phyloP scores from a whole-genome alignment of 37 sponge, comb jelly and placozoan species.

The Aphrocallistes beatrix region DNA sequence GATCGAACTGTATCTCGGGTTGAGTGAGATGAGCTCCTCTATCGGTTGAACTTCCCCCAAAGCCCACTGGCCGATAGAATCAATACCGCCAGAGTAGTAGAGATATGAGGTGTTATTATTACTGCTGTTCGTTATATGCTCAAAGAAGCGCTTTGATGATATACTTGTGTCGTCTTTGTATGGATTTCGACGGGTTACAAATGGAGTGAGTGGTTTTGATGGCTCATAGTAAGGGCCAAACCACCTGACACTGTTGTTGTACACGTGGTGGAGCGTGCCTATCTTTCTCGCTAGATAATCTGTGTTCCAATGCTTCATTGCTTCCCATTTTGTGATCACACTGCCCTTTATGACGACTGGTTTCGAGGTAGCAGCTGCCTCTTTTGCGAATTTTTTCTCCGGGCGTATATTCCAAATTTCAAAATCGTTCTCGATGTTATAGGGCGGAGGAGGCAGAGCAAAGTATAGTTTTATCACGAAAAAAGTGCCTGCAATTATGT shows the following conservation, averaged over 20 bases:
- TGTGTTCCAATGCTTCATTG: constrained; percentile 45
- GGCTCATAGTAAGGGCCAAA: constrained; percentile 85
- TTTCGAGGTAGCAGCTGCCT: constrained; percentile 11
- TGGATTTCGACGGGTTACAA: constrained; percentile 25
- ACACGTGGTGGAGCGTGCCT: constrained; percentile 34
- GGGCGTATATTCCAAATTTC: background rate
- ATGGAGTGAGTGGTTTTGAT: constrained; percentile 40
- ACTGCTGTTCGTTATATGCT: constrained; percentile 17
- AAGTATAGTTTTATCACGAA: background rate
- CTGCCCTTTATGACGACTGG: constrained; percentile 63
- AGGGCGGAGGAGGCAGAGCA: background rate
- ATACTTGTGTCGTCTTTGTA: constrained; percentile 39
- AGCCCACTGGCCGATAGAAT: constrained; percentile 66
- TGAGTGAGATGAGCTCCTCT: constrained; percentile 48
- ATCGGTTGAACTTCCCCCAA: constrained; percentile 51
- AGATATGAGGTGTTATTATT: constrained; percentile 27
- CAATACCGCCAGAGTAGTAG: constrained; percentile 72
- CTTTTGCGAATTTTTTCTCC: constrained; percentile 30
- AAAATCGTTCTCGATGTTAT: background rate
- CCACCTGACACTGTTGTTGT: constrained; percentile 71
- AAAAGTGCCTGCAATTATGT: background rate
- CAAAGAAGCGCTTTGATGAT: constrained; percentile 39
- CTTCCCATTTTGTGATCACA: constrained; percentile 46
- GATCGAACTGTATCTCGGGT: constrained; percentile 51
- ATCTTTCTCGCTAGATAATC: constrained; percentile 38